Base-by-base conservation (phyloP, 2,888 invertebrate species). In the Acronicta leporina region DNA sequence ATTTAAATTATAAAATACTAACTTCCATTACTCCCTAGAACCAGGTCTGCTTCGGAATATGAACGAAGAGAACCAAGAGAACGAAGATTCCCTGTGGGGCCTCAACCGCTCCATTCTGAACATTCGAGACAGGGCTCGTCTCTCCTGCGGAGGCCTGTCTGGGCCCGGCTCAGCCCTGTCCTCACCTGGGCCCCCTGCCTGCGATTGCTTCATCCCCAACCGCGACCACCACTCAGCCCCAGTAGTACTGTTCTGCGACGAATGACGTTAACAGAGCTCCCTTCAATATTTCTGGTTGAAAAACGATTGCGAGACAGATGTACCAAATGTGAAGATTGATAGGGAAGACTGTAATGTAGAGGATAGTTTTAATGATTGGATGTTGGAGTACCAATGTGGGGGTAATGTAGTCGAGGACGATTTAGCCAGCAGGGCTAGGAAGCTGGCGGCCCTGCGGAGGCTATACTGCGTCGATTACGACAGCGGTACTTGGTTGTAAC, bases 201-300 rank as follows among this genome's bases (percentile, higher is more conserved):
- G 94, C 82, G 89, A 89, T 54, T 94, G 94, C 81, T 92, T 94
- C 82, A 89, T 90, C 30, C 91, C 92, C 42, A 91, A 83, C 1
- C 70, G 92, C 43, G 92, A 91, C 79, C 95, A 95, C 73, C 92
- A 95, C 80, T 96, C 96, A 0, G 96, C 96, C 4, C 96, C 96
- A 0, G 95, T 90, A n/a, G 95, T 96, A 33, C 91, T 95, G 15
- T 96, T 96, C 85, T 95, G 94, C 80, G 95, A 93, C n/a, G 91
- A 93, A 83, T 92, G 92, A 92, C 90, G 86, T 77, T 92, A 92
- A 92, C 92, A 63, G 47, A 72, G 50, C 68, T 65, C 68, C 46
- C 56, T 72, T 48, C 67, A 73, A 48, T 52, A 67, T 48, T 79
- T 79, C 71, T 79, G 81, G 80, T 61, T 76, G 55, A 76, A 76